Evolutionary conservation across 2,888 invertebrate genomes (phyloP).

Genomic region (Thymelicus sylvestris): DNA sequence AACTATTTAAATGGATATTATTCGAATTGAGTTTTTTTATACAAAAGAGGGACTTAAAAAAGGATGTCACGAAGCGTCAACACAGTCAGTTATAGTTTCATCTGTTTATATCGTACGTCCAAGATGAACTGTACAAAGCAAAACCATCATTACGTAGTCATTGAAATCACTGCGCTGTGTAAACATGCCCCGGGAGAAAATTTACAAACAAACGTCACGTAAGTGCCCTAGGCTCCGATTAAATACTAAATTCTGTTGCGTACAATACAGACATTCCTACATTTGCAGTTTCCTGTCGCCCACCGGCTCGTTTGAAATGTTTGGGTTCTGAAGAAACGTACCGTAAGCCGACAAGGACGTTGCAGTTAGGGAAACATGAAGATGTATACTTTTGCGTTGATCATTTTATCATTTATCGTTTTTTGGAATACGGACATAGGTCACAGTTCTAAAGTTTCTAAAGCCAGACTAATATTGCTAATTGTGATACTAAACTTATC

Average conservation of each 20-base stretch:
- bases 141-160: neutral
- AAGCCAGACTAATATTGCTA: no score
- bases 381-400: neutral
- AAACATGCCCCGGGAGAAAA: slow-evolving; percentile 8
- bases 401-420: no score
- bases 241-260: slow-evolving; percentile 6
- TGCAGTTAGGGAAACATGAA: neutral
- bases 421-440: no score
- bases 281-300: slow-evolving; percentile 28
- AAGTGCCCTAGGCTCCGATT: slow-evolving; percentile 16
- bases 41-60: no score
- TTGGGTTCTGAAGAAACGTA: slow-evolving; percentile 4
- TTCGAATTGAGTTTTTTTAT: no score
- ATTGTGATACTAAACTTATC: no score
- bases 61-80: no score
- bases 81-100: no score
- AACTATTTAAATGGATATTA: no score
- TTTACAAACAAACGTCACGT: slow-evolving; percentile 23
- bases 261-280: slow-evolving; percentile 28
- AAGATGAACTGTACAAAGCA: neutral
- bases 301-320: slow-evolving; percentile 11
- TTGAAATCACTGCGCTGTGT: slow-evolving; percentile 1
- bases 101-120: neutral
- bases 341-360: neutral
- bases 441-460: no score